Evolutionary conservation across 2,888 invertebrate genomes (phyloP), one percentile per base, ranked within the genome.

Genomic region (Agapetus fuscipes): DNA sequence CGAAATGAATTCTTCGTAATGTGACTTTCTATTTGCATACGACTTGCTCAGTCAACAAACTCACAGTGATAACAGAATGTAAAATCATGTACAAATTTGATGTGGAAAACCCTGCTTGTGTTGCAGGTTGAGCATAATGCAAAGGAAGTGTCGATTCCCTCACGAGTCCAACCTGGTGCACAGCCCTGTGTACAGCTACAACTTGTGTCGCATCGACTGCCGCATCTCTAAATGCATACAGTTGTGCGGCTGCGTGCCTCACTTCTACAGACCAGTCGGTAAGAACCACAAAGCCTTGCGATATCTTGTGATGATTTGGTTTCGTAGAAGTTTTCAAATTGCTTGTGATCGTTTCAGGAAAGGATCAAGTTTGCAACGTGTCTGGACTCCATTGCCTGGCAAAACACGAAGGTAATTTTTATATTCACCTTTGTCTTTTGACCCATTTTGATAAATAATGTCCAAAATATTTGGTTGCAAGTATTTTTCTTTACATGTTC

Each of bases 131-230:
- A 71, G 64, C n/a, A 62, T 77, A 0, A 64, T 62, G 2, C 84
- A 84, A 52, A 70, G 83, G 33, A 74, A 78, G 41, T 85, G 84
- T 51, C 73, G 79, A 27, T 80, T 78, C 51, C 62, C 65, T n/a
- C 57, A 72, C 43, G 85, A 85, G 54, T 76, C 77, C 38, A 72
- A 73, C 26, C 60, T 83, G 39, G 56, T 64, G 37, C 78, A 81
- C 46, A 78, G 75, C 49, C 72, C 83, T 0, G 70, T 81, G 24
- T 85, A 85, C 57, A 76, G 79, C 2, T 78, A 74, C 51, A 76
- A 73, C 0, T 60, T 82, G 55, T 86, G 86, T 49, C 63, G 77
- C 6, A 76, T 78, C 61, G 82, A 85, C 53, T 86, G 85, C 48
- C 71, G 83, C 24, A 74, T 79, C 49, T 59, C 60, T 6, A 57